A percentile compares a stretch with the other conserved stretches of the same genome.
These are phyloP conservation scores for Coilia nasus DNA, from an alignment of 2,797 vertebrate genomes.

Conservation along the genomic window DNA sequence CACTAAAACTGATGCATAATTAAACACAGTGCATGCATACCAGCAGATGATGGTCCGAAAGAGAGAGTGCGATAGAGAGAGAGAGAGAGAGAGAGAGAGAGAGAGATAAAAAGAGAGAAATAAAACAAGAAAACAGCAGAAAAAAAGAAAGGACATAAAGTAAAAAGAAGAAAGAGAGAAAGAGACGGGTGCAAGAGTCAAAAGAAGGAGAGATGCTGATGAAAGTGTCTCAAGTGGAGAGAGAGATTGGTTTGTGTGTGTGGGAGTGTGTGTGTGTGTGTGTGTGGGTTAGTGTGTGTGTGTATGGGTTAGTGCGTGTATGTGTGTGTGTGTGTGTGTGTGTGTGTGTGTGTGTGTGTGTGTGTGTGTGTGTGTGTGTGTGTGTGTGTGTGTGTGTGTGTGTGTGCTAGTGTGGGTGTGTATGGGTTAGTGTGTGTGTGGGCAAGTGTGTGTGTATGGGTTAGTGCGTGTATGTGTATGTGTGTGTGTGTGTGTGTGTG, in stretches of 20 bases:
- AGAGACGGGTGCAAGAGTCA: neutral
- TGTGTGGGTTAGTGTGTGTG: neutral
- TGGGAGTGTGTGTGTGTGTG: neutral
- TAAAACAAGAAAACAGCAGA: neutral
- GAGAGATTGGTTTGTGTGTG: constrained; percentile 2
- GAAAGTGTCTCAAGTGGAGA: neutral
- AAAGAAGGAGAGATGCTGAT: neutral
- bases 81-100: neutral
- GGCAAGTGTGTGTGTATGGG: neutral
- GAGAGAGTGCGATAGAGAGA: neutral
- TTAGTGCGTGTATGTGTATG: constrained; percentile 5
- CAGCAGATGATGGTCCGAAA: neutral
- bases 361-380: neutral
- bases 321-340: neutral
- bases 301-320: neutral
- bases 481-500: neutral
- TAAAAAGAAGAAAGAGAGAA: neutral
- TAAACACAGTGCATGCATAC: neutral
- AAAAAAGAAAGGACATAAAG: no score
- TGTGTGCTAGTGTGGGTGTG: neutral
- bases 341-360: neutral
- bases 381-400: neutral
- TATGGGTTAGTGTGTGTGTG: neutral
- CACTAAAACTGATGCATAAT: neutral
- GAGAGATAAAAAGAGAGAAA: neutral